Evolutionary conservation across 2,797 vertebrate genomes (phyloP).

Genomic region (Cyprinodon diabolis): DNA sequence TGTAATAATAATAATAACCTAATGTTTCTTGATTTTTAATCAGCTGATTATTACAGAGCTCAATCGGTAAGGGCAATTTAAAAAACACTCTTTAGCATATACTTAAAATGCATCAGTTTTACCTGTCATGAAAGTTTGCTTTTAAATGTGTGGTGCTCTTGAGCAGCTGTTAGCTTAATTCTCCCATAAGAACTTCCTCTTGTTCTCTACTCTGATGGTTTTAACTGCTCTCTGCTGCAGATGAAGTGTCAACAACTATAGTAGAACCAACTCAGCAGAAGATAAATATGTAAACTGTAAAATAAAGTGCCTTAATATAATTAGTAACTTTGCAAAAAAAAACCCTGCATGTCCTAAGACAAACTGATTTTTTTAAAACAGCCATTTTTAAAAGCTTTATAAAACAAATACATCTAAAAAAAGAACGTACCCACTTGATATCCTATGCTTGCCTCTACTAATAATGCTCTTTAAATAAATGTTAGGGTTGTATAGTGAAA

Average conservation of each 20-base stretch:
- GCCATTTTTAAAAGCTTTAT: constrained; percentile 63
- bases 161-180: not conserved
- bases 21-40: no score
- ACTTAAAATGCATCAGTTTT: not conserved
- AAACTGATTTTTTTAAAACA: constrained; percentile 63
- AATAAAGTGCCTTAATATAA: constrained; percentile 70
- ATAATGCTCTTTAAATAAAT: constrained; percentile 42
- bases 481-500: constrained; percentile 31
- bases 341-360: constrained; percentile 71
- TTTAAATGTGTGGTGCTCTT: not conserved
- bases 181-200: not conserved
- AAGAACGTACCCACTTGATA: constrained; percentile 55
- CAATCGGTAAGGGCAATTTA: no score
- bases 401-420: constrained; percentile 54
- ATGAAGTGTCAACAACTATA: not conserved
- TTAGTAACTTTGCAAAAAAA: constrained; percentile 72
- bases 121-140: not conserved
- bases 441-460: constrained; percentile 46
- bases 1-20: no score
- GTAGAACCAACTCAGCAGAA: not conserved
- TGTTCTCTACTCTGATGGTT: not conserved
- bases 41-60: no score
- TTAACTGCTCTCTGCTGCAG: constrained; percentile 1
- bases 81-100: not conserved
- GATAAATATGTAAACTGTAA: constrained; percentile 56